These are phyloP conservation scores for Orientallactaga bullata DNA, from an alignment of 2,113 vertebrate genomes.

Conservation along the genomic window DNA sequence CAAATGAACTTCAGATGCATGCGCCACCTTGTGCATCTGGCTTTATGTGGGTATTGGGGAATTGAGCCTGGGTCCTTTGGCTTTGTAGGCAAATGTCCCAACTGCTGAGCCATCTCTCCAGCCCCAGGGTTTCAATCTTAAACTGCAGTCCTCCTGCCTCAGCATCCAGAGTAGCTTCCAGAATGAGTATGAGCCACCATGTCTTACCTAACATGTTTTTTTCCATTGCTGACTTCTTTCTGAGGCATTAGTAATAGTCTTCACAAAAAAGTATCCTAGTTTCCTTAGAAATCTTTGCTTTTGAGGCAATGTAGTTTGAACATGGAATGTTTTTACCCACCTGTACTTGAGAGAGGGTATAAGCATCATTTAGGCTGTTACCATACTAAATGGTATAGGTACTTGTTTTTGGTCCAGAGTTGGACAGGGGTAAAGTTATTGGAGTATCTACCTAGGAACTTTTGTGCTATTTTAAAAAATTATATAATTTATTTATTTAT, in stretches of 20 bases:
- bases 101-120: too few species aligned
- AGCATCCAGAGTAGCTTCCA: not conserved
- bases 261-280: constrained; percentile 19
- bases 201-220: not conserved
- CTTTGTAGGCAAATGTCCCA: too few species aligned
- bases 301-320: not conserved
- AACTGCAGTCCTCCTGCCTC: not conserved
- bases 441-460: not conserved
- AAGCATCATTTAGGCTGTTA: constrained; percentile 73
- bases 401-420: constrained; percentile 75
- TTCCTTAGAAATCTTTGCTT: constrained; percentile 39
- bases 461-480: too few species aligned
- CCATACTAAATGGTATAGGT: constrained; percentile 40
- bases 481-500: too few species aligned
- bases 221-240: constrained; percentile 60
- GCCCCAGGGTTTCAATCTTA: not conserved
- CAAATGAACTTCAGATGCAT: too few species aligned
- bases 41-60: too few species aligned
- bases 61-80: too few species aligned
- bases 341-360: constrained; percentile 45
- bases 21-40: too few species aligned
- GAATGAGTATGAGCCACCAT: not conserved
- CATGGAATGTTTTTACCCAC: not conserved
- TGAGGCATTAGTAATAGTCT: constrained; percentile 70
- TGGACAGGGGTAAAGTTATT: constrained; percentile 60